Base-by-base conservation (phyloP, 2,888 invertebrate species). In the Cheiracanthium punctorium region DNA sequence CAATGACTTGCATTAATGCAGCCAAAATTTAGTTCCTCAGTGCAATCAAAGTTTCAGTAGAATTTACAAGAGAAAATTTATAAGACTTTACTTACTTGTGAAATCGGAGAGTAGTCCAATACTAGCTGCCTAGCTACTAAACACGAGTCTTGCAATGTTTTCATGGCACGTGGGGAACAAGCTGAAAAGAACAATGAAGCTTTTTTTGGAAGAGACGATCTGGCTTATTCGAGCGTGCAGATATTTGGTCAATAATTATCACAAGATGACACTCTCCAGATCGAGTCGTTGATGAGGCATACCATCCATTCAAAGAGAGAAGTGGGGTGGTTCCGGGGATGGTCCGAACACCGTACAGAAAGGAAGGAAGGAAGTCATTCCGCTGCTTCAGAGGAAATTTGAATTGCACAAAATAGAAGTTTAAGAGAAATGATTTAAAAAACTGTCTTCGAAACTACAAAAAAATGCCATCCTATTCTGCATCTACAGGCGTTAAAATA, bases 311-410 rank as follows among this genome's bases (percentile, higher is more conserved):
- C n/a, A 33, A 70, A 70, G 41, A 32, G n/a, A n/a, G n/a, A n/a
- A n/a, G n/a, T n/a, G 70, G 58, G 77, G 69, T 52, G 69, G 30
- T 24, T 30, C 32, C 69, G 71, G 79, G 71, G 33, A 43, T 2
- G 24, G 41, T 80, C 41, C 20, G 29, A 58, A 28, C 71, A 71
- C 71, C 37, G 79, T 41, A 71, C 79, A 12, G n/a, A n/a, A n/a
- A n/a, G 64, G 28, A 80, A 71, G 79, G 79, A 80, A 80, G 79
- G 79, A 80, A 77, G 7, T 41, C n/a, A 37, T 76, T 33, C 64
- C 71, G 30, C 17, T 48, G 14, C 48, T 48, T 48, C 48, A 10
- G 48, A 10, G 48, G 7, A 48, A 48, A 48, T 48, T n/a, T n/a
- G n/a, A n/a, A n/a, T n/a, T n/a, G n/a, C n/a, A n/a, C 48, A n/a